Base-by-base conservation (phyloP, 2,888 invertebrate genomes). In the Alloplasta piceator region DNA sequence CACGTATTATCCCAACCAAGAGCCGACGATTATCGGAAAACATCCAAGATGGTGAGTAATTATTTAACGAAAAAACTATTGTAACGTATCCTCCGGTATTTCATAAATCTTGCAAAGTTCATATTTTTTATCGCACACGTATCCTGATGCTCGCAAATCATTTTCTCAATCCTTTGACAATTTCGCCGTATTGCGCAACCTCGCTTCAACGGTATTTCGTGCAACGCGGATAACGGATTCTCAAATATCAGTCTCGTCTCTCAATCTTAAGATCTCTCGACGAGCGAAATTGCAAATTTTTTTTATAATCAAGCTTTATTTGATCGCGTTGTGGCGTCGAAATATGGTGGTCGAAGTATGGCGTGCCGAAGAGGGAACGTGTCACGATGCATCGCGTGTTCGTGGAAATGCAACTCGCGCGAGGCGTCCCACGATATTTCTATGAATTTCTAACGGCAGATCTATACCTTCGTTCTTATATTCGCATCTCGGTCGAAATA, bases 41-140 rank as follows among this genome's bases (percentile, higher is more conserved):
- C 96, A 96, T 96, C 96, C 95, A 96, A 95, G 92, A 96, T 96
- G 96, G 96, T 96, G 94, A 94, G 96, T 94, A 93, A 88, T 83
- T 61, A 67, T 72, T 72, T 64, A 12, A 48, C 67, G 26, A 50
- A 38, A 7, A n/a, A 14, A 60, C 50, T 10, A 52, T 38, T n/a
- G 6, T 55, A 48, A 75, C 16, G 56, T 14, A 61, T 50, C 10
- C 66, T 50, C 26, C 7, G 7, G 36, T 67, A 9, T 55, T 43
- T 68, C 60, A 41, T 71, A 16, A 36, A 66, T 46, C 16, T 14
- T 52, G 52, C 46, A 46, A 39, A 7, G 4, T 14, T 55, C n/a
- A 85, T 91, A 91, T 91, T 92, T 91, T 87, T 83, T 43, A 55
- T 10, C 67, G 56, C 52, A 58, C 76, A 73, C 68, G 46, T 39